Evolutionary conservation across 2,888 invertebrate species (phyloP), one percentile per base, ranked within the genome.

Genomic region (Chrysina gloriosa): DNA sequence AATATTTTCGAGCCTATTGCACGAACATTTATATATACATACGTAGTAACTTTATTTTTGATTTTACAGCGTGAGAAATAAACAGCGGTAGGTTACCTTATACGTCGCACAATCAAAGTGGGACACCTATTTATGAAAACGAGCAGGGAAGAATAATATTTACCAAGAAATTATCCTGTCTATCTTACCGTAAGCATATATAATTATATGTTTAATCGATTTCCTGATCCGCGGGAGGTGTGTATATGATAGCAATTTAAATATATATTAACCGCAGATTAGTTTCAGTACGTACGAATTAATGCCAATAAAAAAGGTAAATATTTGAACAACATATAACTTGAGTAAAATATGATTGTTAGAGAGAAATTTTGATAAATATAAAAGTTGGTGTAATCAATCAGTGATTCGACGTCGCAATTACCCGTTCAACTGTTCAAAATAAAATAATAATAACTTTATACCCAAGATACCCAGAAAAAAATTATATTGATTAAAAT

Each of bases 151-250:
- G 36, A n/a, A 36, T 36, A 36, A 36, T 36, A n/a, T 36, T 36
- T 36, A 45, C 45, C 5, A 16, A 45, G 16, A 45, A 45, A 45
- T 45, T 45, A 45, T 9, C 21, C 1, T 45, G 45, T 45, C 45
- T 19, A 45, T 3, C 45, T 5, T 19, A 42, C 11, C 14, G n/a
- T n/a, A n/a, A 16, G 4, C 16, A 42, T 16, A 0, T 45, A 45
- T 0, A 9, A 45, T 19, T 45, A 21, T 45, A 45, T 45, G n/a
- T 45, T 45, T 19, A 45, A 45, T 45, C 45, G 45, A 45, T 45
- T 45, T 45, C 19, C 21, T 3, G 19, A 45, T 16, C 7, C 7
- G 7, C 6, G n/a, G 9, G n/a, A 6, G n/a, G 3, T 31, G 31
- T 9, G n/a, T 9, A 31, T 6, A 3, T 3, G 19, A 21, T 9